Evolutionary conservation across 2,888 invertebrate species (phyloP).

Genomic region (Plebejus argus): DNA sequence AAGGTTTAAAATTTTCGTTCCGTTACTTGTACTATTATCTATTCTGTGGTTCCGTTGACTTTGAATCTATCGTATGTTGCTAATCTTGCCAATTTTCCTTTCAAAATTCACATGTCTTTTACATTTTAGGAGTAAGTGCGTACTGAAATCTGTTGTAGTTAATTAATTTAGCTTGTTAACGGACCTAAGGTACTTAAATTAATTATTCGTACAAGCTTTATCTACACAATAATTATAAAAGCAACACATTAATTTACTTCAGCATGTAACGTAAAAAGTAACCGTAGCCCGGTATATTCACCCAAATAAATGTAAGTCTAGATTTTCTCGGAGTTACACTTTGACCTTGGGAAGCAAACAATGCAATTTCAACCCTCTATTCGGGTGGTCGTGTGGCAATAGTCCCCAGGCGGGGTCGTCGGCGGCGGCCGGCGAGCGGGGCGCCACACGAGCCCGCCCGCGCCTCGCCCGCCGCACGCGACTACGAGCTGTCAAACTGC

Average conservation of each 20-base stretch:
- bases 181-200: neutral
- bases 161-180: neutral
- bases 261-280: neutral
- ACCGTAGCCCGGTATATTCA: constrained; percentile 18
- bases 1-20: neutral
- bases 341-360: constrained; percentile 73
- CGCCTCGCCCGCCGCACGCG: constrained; percentile 55
- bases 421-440: constrained; percentile 53
- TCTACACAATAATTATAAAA: neutral
- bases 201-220: neutral
- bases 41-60: neutral
- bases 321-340: constrained; percentile 43
- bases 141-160: neutral
- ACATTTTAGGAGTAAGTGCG: neutral
- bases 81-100: neutral
- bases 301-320: constrained; percentile 34
- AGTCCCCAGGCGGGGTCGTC: constrained; percentile 64
- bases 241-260: neutral
- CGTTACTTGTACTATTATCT: no score
- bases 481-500: constrained; percentile 78
- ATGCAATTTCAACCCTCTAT: constrained; percentile 75
- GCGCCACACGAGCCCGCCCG: constrained; percentile 65
- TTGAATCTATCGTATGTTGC: neutral
- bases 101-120: neutral
- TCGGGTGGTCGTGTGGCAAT: constrained; percentile 62